phyloP scores from a whole-genome alignment of 2,888 invertebrate species.

The Drosophila vallismaia region DNA sequence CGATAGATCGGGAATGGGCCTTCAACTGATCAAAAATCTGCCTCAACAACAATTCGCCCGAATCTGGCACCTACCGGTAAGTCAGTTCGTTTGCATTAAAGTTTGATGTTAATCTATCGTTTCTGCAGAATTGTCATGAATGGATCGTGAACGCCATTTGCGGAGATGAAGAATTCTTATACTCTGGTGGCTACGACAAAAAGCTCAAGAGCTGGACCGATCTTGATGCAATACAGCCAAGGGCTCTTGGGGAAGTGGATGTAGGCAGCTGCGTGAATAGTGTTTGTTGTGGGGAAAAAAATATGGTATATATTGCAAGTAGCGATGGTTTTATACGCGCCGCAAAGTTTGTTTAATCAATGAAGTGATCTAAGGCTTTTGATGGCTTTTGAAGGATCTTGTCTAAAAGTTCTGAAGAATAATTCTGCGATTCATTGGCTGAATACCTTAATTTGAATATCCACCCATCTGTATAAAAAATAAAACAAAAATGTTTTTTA shows the following conservation, averaged over 20 bases:
- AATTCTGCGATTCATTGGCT: too few relatives aligned
- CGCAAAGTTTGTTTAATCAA: constrained; percentile 70
- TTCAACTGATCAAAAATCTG: constrained; percentile 77
- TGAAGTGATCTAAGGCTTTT: too few relatives aligned
- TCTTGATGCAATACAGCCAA: constrained; percentile 68
- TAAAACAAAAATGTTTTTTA: constrained; percentile 6
- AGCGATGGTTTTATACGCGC: constrained; percentile 80
- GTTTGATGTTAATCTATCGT: too few relatives aligned
- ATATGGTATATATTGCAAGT: constrained; percentile 78
- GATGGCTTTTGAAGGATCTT: too few relatives aligned
- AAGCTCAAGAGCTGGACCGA: constrained; percentile 82
- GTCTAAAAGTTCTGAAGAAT: too few relatives aligned
- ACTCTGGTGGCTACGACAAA: constrained; percentile 83
- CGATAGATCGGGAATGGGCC: constrained; percentile 82
- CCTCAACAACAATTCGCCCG: constrained; percentile 70
- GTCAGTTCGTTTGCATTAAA: constrained; percentile 18
- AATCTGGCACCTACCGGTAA: constrained; percentile 75
- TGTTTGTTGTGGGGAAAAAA: constrained; percentile 74
- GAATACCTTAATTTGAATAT: too few relatives aligned
- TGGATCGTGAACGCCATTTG: constrained; percentile 82
- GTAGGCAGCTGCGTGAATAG: constrained; percentile 81
- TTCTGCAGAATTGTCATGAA: constrained; percentile 81
- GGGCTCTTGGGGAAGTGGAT: constrained; percentile 75
- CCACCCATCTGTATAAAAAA: too few relatives aligned
- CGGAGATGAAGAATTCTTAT: constrained; percentile 75